Evolutionary conservation across 2,888 invertebrate genomes (phyloP), one percentile per base, ranked within the genome.

Genomic region (Pseudococcus longispinus): DNA sequence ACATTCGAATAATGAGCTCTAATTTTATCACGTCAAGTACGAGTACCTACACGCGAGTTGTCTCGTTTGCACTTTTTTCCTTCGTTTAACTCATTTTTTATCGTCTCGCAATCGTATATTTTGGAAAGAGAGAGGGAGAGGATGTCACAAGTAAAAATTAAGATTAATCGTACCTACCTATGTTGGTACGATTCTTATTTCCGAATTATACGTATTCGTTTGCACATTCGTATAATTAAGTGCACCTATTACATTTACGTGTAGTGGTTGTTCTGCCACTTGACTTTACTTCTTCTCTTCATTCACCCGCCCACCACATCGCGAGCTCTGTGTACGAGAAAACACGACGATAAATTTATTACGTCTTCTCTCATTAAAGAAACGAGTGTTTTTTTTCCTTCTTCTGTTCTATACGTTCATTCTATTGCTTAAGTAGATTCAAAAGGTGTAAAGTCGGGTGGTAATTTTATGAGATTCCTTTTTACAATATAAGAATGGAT

Each of bases 311-410:
- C 60, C 11, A 60, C 60, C 23, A 9, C n/a, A n/a, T n/a, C 37
- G 37, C 2, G 37, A 37, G 37, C 37, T 37, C 37, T 37, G 9
- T 37, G 37, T 37, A 37, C 37, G 37, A 23, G 60, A 60, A 23
- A 60, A 60, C 60, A 60, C 60, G 60, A 60, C 60, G 23, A 60
- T 60, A 60, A 60, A 60, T 60, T 60, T 60, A 60, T 60, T 23
- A 60, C 60, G 13, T 60, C 20, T 60, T 60, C 60, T 60, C 60
- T 60, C 60, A 60, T 60, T 60, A 60, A 20, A 20, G 9, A 60
- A 23, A 60, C 8, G 8, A 23, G 60, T 60, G 60, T 23, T 60
- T 60, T 23, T 60, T 60, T 23, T 55, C 15, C 8, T 60, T 23
- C 9, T 4, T n/a, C 37, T 5, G 20, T 13, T 23, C 60, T 3